phyloP scores from a whole-genome alignment of 2,888 invertebrate genomes.

The Metallyticus violacea region DNA sequence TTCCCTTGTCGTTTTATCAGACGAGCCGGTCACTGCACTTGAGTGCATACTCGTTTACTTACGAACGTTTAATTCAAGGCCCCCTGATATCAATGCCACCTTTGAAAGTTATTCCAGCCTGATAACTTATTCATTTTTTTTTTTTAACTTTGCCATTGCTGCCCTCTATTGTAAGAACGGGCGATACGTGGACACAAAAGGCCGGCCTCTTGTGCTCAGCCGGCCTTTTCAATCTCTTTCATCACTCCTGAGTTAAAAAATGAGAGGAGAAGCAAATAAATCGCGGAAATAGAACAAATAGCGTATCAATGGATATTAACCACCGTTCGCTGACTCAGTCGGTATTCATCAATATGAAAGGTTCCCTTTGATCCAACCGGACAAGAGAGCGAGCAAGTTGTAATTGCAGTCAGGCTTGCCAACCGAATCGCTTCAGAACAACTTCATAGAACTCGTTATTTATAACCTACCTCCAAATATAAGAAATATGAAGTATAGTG shows the following conservation, averaged over 20 bases:
- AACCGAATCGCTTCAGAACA: too few species aligned
- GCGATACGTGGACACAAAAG: not conserved
- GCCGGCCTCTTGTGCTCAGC: not conserved
- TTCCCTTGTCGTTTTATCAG: not conserved
- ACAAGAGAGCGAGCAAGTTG: not conserved
- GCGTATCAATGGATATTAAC: conserved; percentile 2
- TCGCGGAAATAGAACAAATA: not conserved
- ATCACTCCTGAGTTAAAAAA: not conserved
- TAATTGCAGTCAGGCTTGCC: not conserved
- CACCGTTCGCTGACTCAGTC: not conserved
- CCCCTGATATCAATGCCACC: not conserved
- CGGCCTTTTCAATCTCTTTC: not conserved
- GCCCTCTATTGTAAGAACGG: not conserved
- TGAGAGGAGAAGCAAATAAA: conserved; percentile 14
- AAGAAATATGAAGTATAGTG: too few species aligned
- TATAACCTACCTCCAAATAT: not conserved
- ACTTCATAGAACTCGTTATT: not conserved
- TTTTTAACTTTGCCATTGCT: not conserved
- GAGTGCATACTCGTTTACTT: too few species aligned
- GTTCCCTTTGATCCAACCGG: conserved; percentile 6
- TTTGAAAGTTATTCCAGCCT: not conserved
- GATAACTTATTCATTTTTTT: not conserved
- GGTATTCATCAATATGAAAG: conserved; percentile 13
- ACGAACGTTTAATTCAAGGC: not conserved
- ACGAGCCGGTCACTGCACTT: too few species aligned